Percentiles rank a stretch among this genome's conserved stretches.
phyloP scores from a whole-genome alignment of 2,888 invertebrate genomes.

The Sympetrum striolatum region DNA sequence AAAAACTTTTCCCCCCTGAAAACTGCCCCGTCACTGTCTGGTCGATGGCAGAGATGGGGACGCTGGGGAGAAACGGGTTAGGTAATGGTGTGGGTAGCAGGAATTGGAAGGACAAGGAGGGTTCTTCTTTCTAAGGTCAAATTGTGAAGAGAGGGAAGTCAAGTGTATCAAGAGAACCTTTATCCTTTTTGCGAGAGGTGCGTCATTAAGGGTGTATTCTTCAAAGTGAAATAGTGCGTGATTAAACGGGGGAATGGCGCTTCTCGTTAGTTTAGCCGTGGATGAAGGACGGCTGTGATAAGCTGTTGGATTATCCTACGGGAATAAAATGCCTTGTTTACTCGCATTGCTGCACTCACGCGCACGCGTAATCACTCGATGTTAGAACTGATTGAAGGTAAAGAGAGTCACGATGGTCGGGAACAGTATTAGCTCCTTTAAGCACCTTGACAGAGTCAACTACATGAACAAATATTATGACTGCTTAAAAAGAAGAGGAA shows the following conservation, averaged over 20 bases:
- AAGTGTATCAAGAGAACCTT: not conserved
- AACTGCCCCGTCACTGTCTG: not conserved
- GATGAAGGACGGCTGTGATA: not conserved
- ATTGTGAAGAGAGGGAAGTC: not conserved
- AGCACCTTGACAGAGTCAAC: too few relatives aligned
- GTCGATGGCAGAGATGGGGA: not conserved
- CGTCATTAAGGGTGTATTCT: not conserved
- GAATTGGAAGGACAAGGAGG: not conserved
- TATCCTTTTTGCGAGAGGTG: not conserved
- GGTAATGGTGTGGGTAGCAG: not conserved
- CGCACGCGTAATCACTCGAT: too few relatives aligned
- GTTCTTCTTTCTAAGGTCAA: not conserved
- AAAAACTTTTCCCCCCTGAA: not conserved
- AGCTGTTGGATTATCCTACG: not conserved
- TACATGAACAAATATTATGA: too few relatives aligned
- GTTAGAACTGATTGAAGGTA: too few relatives aligned
- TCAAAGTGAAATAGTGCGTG: not conserved
- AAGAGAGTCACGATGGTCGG: too few relatives aligned
- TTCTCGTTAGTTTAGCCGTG: not conserved
- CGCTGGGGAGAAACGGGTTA: too few relatives aligned
- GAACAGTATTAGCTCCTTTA: too few relatives aligned
- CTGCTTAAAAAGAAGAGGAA: too few relatives aligned
- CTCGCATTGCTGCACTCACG: too few relatives aligned
- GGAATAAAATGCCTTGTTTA: not conserved
- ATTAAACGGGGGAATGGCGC: not conserved